Percentiles rank a stretch among this genome's conserved stretches.
Conservation (phyloP, 2,797 vertebrate genomes). For the Hemitrygon akajei region DNA sequence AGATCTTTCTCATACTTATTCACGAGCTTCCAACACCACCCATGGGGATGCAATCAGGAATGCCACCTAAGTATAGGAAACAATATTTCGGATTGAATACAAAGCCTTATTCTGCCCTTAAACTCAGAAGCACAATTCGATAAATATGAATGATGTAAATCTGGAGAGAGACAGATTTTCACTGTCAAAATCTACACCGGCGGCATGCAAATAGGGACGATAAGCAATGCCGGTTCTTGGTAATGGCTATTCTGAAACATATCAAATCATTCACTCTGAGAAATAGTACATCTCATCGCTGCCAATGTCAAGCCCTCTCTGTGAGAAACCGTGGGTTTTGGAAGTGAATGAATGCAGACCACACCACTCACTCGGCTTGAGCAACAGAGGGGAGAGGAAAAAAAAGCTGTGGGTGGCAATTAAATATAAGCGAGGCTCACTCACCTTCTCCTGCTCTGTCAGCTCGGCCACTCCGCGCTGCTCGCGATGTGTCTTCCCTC, state of each 20-base stretch:
- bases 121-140: background rate
- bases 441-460: background rate
- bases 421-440: background rate
- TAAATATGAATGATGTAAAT: background rate
- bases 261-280: background rate
- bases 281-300: background rate
- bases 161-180: background rate
- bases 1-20: background rate
- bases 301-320: background rate
- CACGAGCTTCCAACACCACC: background rate
- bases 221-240: no score
- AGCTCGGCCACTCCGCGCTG: background rate
- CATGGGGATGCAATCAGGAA: background rate
- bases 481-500: background rate
- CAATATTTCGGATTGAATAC: background rate
- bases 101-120: background rate
- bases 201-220: background rate
- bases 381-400: background rate
- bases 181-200: background rate
- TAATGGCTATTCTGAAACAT: background rate
- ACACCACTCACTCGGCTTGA: background rate
- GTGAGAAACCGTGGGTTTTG: background rate
- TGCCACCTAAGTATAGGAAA: background rate
- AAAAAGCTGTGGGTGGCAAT: background rate
- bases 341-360: background rate